Evolutionary conservation across 2,113 vertebrate genomes (phyloP).

Genomic region (Nycticryphes semicollaris): DNA sequence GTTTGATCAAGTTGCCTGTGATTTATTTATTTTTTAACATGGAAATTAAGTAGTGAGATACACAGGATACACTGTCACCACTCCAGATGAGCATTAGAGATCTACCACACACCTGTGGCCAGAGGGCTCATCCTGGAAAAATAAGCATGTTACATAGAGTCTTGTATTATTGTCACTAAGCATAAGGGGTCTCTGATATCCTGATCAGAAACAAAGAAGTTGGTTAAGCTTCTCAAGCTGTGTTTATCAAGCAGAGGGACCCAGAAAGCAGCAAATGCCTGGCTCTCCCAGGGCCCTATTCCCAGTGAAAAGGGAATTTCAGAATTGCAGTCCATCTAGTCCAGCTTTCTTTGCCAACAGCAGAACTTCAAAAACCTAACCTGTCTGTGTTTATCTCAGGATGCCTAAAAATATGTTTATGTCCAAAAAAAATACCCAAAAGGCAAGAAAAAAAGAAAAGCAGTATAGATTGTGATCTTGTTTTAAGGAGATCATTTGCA

Average conservation of each 20-base stretch:
- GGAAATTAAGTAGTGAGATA: neutral
- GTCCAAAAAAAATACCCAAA: too few species aligned
- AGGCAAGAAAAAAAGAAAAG: neutral
- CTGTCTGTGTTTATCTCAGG: neutral
- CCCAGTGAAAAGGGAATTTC: neutral
- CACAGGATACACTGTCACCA: neutral
- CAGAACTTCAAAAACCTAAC: rapidly evolving
- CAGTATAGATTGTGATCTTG: neutral
- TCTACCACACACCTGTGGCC: too few species aligned
- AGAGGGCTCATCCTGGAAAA: neutral
- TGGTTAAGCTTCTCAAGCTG: neutral
- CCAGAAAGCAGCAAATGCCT: rapidly evolving
- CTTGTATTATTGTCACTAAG: neutral
- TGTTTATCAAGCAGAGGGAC: neutral
- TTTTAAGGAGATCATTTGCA: too few species aligned
- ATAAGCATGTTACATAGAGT: neutral
- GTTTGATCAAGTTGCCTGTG: neutral
- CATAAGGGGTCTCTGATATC: neutral
- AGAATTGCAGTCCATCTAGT: rapidly evolving
- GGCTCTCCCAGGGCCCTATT: neutral
- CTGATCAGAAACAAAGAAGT: neutral
- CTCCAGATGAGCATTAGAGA: neutral
- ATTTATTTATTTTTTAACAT: neutral
- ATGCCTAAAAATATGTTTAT: neutral
- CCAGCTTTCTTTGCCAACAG: neutral